Evolutionary conservation across 2,797 vertebrate species (phyloP).

Genomic region (Sebastiscus albofasciatus): DNA sequence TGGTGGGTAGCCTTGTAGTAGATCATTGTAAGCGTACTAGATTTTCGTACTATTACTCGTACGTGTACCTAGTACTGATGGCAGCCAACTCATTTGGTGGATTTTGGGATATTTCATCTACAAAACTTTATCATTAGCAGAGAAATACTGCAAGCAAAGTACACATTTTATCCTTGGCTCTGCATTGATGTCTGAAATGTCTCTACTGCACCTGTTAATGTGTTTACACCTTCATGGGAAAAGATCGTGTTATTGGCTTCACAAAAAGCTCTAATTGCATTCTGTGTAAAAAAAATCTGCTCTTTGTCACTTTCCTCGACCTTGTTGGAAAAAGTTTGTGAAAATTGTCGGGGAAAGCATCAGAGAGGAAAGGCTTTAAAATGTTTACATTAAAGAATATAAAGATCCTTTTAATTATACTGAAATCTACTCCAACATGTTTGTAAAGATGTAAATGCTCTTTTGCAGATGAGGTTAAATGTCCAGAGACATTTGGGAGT

Average conservation of each 20-base stretch:
- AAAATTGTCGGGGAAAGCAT: background rate
- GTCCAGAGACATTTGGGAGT: conserved; percentile 5
- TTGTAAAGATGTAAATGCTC: conserved; percentile 21
- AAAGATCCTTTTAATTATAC: background rate
- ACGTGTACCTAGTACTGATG: conserved; percentile 15
- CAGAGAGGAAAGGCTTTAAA: background rate
- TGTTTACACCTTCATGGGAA: background rate
- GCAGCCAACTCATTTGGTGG: conserved; percentile 2
- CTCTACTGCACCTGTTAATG: background rate
- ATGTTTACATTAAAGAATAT: background rate
- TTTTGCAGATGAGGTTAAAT: conserved; percentile 13
- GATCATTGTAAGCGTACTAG: conserved; percentile 9
- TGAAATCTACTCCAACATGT: conserved; percentile 1
- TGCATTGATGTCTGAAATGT: background rate
- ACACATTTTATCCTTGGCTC: background rate
- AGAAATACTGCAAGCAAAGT: conserved; percentile 28
- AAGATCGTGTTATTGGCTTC: background rate
- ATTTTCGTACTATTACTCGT: background rate
- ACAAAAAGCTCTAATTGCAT: background rate
- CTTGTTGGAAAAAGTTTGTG: background rate
- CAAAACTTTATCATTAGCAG: background rate
- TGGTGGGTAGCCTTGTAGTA: conserved; percentile 14
- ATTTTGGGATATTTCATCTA: conserved; percentile 7
- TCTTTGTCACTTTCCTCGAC: background rate
- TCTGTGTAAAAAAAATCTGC: background rate